Percentiles rank a stretch among this genome's conserved stretches.
Evolutionary conservation across 2,113 vertebrate genomes (phyloP).

Genomic region (Thinocorus orbignyianus): DNA sequence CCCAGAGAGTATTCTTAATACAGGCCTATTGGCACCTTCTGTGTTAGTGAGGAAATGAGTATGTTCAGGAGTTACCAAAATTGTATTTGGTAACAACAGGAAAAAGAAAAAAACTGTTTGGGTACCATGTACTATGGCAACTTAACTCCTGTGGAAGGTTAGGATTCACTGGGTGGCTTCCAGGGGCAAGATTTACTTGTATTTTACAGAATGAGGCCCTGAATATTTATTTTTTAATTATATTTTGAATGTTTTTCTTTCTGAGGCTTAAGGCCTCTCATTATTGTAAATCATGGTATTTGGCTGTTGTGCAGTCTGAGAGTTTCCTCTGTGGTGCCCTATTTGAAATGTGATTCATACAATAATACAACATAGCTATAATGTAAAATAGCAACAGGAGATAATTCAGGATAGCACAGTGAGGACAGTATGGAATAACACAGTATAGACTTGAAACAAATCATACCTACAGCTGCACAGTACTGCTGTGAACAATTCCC

Average conservation of each 20-base stretch:
- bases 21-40: neutral
- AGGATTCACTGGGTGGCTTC: neutral
- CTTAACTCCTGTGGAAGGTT: neutral
- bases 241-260: neutral
- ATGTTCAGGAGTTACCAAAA: neutral
- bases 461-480: neutral
- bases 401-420: neutral
- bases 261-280: neutral
- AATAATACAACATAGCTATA: neutral
- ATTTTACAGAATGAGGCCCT: neutral
- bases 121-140: neutral
- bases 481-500: neutral
- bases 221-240: neutral
- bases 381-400: neutral
- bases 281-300: neutral
- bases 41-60: neutral
- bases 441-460: neutral
- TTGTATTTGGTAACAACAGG: neutral
- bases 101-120: neutral
- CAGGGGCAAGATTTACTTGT: neutral
- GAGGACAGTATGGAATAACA: neutral
- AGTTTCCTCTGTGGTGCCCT: neutral
- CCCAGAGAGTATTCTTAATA: neutral
- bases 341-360: neutral
- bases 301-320: neutral